Base-by-base conservation (phyloP, 2,113 vertebrate genomes). In the Centropristis striata region DNA sequence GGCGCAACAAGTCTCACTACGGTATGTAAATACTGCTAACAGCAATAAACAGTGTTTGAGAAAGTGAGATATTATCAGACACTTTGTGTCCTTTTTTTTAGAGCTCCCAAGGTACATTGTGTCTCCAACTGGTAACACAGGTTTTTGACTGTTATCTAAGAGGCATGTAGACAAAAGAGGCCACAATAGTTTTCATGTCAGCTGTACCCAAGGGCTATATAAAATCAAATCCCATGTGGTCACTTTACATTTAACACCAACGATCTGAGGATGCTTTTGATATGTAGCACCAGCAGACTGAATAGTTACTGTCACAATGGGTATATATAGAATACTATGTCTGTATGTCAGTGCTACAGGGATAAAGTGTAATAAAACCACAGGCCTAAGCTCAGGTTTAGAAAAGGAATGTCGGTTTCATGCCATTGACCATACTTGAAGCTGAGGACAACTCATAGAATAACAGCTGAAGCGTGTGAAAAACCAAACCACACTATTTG, bases 121-220 rank as follows among this genome's bases (percentile, higher is more conserved):
- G 27, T 28, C 11, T 53, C 39, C 39, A 57, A 85, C 84, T 50
- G 27, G 88, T 70, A 66, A 32, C 14, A 72, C 87, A 49, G 49
- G 88, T 90, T 88, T 73, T 28, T 2, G 6, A 67, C 61, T 57
- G 37, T 46, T 68, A 54, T 78, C 57, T 75, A 12, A 58, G 18
- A 79, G 16, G 7, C 50, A 64, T 85, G 61, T 23, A 32, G 36
- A 37, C 25, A 44, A 58, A 41, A 47, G 27, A 32, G 5, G 2
- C 49, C 27, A 69, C 8, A 59, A 23, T 13, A 14, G 50, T 25
- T 14, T 27, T 10, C 25, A 50, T 84, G 71, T 58, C 47, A 68
- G 39, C 21, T 14, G 18, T 20, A 70, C n/a, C 51, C 32, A 25
- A 13, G 41, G 21, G 50, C 50, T 28, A 13, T 41, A 32, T 50